Conservation (phyloP, 2,113 vertebrate species). For the Gymnogyps californianus region DNA sequence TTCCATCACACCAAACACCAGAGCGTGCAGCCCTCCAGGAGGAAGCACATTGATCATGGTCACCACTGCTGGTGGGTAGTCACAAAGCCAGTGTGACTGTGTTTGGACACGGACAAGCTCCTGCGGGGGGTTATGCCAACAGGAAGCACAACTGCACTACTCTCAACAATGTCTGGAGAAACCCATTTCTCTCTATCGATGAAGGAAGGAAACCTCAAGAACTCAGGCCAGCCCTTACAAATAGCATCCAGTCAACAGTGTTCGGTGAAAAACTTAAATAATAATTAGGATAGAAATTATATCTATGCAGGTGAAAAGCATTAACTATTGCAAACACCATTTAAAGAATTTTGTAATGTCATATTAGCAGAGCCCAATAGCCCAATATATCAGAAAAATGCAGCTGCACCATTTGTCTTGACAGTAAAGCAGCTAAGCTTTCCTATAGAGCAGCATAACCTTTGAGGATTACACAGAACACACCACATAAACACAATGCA, state of each 20-base stretch:
- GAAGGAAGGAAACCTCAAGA: background rate
- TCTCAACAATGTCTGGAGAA: background rate
- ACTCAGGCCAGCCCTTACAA: background rate
- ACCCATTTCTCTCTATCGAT: background rate
- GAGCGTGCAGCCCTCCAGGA: background rate
- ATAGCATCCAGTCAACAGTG: background rate
- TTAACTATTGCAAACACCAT: background rate
- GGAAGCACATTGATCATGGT: background rate
- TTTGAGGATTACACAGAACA: background rate
- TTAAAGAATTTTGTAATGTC: constrained; percentile 3
- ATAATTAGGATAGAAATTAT: background rate
- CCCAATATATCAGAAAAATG: background rate
- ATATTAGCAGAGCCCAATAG: background rate
- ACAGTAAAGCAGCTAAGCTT: constrained; percentile 16
- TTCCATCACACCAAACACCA: background rate
- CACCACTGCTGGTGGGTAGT: background rate
- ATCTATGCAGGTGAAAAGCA: background rate
- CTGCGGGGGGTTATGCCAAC: background rate
- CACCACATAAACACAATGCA: background rate
- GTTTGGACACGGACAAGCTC: background rate
- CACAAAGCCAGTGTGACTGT: background rate
- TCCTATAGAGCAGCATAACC: background rate
- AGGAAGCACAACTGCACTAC: background rate
- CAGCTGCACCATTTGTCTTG: background rate
- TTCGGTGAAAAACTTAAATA: background rate